Conservation (phyloP, 2,888 invertebrate species). For the Calliopum simillimum region DNA sequence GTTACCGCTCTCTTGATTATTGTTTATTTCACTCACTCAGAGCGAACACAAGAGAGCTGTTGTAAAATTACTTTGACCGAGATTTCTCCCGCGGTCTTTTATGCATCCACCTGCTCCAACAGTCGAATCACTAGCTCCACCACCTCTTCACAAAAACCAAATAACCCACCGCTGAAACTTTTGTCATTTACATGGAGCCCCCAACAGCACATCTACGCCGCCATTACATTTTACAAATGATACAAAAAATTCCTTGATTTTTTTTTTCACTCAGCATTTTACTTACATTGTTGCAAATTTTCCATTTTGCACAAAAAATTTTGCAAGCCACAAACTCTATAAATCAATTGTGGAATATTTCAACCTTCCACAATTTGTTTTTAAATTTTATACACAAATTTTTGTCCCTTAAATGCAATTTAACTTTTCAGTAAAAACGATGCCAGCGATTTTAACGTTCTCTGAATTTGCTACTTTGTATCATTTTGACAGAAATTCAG, state of each 20-base stretch:
- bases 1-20: too few species aligned
- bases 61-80: slow-evolving; percentile 68
- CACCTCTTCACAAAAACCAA: neutral
- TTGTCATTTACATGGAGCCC: slow-evolving; percentile 1
- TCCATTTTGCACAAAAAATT: neutral
- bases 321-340: too few species aligned
- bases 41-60: slow-evolving; percentile 34
- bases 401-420: neutral
- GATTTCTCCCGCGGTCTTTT: slow-evolving; percentile 47
- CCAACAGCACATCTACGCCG: slow-evolving; percentile 43
- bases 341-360: too few species aligned
- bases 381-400: neutral
- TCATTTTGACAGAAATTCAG: slow-evolving; percentile 22
- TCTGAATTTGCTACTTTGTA: slow-evolving; percentile 26
- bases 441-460: slow-evolving; percentile 1
- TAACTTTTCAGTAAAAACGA: neutral
- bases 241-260: slow-evolving; percentile 2
- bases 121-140: neutral
- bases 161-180: neutral
- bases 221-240: slow-evolving; percentile 53
- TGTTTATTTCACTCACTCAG: too few species aligned
- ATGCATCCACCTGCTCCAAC: slow-evolving; percentile 19
- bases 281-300: slow-evolving; percentile 32
- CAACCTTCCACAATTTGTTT: neutral
- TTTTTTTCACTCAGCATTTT: neutral